Evolutionary conservation across 1,140 invertebrate species (phyloP).

Genomic region (Bombus confusus): DNA sequence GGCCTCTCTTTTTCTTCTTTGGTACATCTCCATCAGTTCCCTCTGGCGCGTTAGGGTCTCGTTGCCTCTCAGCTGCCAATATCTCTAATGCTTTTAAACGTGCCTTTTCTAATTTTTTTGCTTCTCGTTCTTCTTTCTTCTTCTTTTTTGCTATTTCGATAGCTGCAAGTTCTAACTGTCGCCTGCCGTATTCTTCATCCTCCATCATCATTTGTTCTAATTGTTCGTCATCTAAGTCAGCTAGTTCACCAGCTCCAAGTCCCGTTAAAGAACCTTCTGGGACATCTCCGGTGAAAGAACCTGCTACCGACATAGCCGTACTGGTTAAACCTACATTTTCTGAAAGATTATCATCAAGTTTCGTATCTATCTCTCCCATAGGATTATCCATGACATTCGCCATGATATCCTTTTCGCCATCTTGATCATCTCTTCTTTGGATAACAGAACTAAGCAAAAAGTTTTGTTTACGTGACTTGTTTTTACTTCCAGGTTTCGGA

Average conservation of each 20-base stretch:
- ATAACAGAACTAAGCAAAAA: constrained; percentile 60
- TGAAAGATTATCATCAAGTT: constrained; percentile 70
- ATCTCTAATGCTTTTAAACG: constrained; percentile 83
- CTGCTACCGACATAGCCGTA: constrained; percentile 66
- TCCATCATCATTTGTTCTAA: constrained; percentile 85
- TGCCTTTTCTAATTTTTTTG: constrained; percentile 84
- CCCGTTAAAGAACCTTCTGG: constrained; percentile 74
- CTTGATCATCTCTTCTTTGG: constrained; percentile 73
- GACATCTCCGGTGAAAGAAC: constrained; percentile 68
- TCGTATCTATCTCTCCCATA: constrained; percentile 61
- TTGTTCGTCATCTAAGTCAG: constrained; percentile 84
- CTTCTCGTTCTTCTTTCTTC: constrained; percentile 83
- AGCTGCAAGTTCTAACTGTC: constrained; percentile 83
- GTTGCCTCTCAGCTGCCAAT: constrained; percentile 77
- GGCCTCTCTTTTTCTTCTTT: constrained; percentile 81
- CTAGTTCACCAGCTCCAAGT: constrained; percentile 80
- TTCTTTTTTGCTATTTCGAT: constrained; percentile 85
- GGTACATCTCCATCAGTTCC: constrained; percentile 77
- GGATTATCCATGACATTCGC: constrained; percentile 67
- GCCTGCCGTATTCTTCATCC: constrained; percentile 85
- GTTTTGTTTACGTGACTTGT: constrained; percentile 72
- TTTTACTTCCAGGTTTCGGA: constrained; percentile 80
- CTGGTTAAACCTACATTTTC: constrained; percentile 58
- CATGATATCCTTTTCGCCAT: constrained; percentile 70
- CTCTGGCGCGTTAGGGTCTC: constrained; percentile 72